Evolutionary conservation across 2,113 vertebrate species (phyloP), one percentile per base, ranked within the genome.

Genomic region (Carlito syrichta): DNA sequence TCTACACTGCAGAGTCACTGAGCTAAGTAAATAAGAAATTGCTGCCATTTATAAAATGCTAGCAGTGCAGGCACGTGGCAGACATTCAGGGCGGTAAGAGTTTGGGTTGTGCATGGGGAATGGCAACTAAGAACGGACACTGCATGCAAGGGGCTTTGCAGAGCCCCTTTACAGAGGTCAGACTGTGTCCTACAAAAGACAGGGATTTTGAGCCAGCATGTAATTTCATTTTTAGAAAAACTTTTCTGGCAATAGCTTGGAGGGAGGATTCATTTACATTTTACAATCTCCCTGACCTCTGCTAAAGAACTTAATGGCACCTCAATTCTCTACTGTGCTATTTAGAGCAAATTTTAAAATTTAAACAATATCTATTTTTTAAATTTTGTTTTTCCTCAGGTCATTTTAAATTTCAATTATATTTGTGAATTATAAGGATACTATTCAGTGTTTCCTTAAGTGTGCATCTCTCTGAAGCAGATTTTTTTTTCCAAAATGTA

Each of bases 201-300:
- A 45, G 27, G 35, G 73, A 50, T 48, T 89, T 48, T n/a, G 35
- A 95, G 12, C 35, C 81, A 40, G 45, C 35, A 25, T 76, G 78
- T 22, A n/a, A 81, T 91, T 96, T 96, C 38, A 68, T 88, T 81
- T 95, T 95, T 66, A 92, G 74, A 87, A 96, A 91, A 38, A 48
- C 3, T 45, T 8, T 54, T 88, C 69, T 48, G 84, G 86, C 62
- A 71, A 89, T 27, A 40, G 19, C 69, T 86, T 66, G 68, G 19
- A 73, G 23, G 43, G 89, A 93, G 30, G 22, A 76, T 86, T 73
- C 8, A 6, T 89, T 94, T 82, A 32, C 43, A 69, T 89, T 52
- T 73, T 23, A 20, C n/a, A 43, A 50, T 93, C 73, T 96, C 35
- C 14, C 88, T 77, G 60, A 93, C 32, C n/a, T 83, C 74, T 96